Conservation (phyloP, 2,888 invertebrate genomes). For the Caenorhabditis drosophilae region DNA sequence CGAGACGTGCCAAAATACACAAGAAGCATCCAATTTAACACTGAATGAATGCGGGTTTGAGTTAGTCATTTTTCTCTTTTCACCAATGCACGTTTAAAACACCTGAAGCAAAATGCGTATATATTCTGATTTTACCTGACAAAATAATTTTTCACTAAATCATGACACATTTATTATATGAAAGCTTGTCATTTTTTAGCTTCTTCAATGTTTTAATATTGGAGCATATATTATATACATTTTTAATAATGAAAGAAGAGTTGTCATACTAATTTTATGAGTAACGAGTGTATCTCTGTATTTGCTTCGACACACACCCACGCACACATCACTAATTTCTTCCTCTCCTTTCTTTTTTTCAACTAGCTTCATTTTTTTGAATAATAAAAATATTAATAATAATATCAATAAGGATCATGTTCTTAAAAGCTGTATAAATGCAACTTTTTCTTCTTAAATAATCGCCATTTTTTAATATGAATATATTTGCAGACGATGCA, state of each 20-base stretch:
- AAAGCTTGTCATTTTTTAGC: too few species aligned
- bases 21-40: not conserved
- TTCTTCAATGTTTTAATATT: too few species aligned
- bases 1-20: not conserved
- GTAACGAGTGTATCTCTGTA: too few species aligned
- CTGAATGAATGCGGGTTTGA: conserved; percentile 5
- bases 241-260: too few species aligned
- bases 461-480: too few species aligned
- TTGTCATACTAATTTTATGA: too few species aligned
- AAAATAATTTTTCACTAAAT: too few species aligned
- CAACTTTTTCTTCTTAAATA: too few species aligned
- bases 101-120: too few species aligned
- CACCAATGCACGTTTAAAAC: conserved; percentile 2
- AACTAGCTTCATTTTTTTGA: not conserved
- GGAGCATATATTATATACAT: too few species aligned
- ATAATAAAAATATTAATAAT: not conserved
- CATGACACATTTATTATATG: too few species aligned
- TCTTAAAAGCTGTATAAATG: not conserved
- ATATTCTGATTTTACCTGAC: too few species aligned
- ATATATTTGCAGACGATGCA: conserved; percentile 13
- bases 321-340: not conserved
- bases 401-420: not conserved
- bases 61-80: conserved; percentile 8
- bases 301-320: not conserved
- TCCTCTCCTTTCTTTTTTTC: not conserved